Conservation (phyloP, 35 echinoderm and acorn worm species). For the Diadema setosum region DNA sequence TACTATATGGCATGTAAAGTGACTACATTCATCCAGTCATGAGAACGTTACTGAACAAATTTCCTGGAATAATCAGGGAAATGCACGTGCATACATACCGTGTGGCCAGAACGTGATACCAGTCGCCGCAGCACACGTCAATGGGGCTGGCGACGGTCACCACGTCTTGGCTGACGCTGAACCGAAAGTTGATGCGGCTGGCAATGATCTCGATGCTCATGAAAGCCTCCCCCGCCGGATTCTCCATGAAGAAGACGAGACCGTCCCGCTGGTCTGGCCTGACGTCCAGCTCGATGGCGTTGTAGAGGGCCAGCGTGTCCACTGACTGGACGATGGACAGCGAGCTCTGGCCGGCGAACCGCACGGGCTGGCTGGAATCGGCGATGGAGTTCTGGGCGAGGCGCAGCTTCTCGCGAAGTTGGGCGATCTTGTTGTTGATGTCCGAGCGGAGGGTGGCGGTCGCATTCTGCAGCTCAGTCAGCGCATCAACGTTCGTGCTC, state of each 20-base stretch:
- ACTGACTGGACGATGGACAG: constrained; percentile 15
- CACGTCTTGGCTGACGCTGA: constrained; percentile 57
- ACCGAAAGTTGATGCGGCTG: constrained; percentile 59
- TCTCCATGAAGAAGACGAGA: constrained; percentile 80
- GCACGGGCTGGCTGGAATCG: constrained; percentile 77
- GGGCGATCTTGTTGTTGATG: constrained; percentile 64
- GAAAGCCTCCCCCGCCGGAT: constrained; percentile 17
- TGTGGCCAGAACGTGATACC: constrained; percentile 79
- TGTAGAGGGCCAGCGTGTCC: constrained; percentile 11
- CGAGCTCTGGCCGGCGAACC: constrained; percentile 61
- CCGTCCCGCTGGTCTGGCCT: constrained; percentile 71
- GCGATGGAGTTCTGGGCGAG: constrained; percentile 65
- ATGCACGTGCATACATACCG: too few relatives aligned
- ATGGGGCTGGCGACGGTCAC: constrained; percentile 82
- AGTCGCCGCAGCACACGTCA: constrained; percentile 90
- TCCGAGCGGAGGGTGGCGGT: constrained; percentile 50
- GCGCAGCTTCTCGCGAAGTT: constrained; percentile 60
- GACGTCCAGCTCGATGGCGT: constrained; percentile 68
- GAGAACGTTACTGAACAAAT: too few relatives aligned
- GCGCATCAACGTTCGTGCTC: constrained; percentile 12
- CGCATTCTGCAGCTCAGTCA: constrained; percentile 46
- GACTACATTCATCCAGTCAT: too few relatives aligned
- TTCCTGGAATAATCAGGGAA: too few relatives aligned
- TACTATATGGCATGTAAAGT: too few relatives aligned
- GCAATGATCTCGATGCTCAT: constrained; percentile 82